Conservation (phyloP, 2,113 vertebrate species). For the human (Homo sapiens) region GRCh38 chr4:84584001-84584500, state of each 20-base stretch:
- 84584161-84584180: background rate
- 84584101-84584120: background rate
- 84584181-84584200: background rate
- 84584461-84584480: background rate
- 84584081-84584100: background rate
- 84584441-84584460: background rate
- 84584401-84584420: background rate
- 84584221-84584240: background rate
- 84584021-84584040: background rate
- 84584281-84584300: background rate
- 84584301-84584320: background rate
- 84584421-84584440: background rate
- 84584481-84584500: slow-evolving; percentile 37
- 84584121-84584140: background rate
- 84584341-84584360: background rate
- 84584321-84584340: background rate
- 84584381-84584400: background rate
- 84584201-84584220: background rate
- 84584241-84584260: background rate
- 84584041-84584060: background rate
- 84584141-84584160: background rate
- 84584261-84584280: background rate
- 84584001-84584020: background rate
- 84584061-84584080: background rate
- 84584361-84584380: background rate